Conservation (phyloP, 2,797 vertebrate species). For the Buphagus erythrorhynchus region DNA sequence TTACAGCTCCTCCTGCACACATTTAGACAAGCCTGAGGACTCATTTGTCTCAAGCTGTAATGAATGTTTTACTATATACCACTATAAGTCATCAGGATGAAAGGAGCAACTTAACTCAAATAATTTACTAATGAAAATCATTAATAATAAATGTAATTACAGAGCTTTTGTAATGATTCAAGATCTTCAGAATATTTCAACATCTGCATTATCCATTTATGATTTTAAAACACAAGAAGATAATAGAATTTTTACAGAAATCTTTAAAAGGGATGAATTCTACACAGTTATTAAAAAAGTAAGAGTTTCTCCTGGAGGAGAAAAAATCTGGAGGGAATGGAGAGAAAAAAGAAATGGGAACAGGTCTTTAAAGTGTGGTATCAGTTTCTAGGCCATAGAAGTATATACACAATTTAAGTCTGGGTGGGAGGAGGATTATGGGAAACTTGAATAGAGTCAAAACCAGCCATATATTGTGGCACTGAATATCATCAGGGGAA, state of each 20-base stretch:
- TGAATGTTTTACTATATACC: background rate
- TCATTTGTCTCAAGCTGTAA: background rate
- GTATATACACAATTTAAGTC: background rate
- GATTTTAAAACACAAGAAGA: background rate
- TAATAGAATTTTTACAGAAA: background rate
- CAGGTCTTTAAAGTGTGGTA: background rate
- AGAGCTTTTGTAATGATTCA: background rate
- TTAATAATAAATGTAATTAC: constrained; percentile 5
- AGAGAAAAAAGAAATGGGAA: background rate
- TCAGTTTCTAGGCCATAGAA: background rate
- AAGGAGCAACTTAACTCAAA: background rate
- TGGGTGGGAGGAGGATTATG: background rate
- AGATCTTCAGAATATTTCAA: background rate
- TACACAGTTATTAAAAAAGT: background rate
- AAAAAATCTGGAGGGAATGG: background rate
- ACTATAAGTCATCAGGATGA: background rate
- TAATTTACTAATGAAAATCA: background rate
- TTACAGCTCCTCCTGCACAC: background rate
- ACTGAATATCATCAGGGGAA: background rate
- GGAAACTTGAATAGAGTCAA: background rate
- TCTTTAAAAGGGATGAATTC: background rate
- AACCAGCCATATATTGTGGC: background rate
- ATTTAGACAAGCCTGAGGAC: background rate
- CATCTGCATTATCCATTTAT: background rate
- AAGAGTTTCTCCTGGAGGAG: background rate